Conservation (phyloP, 2,797 vertebrate species). For the Pyrocephalus nanus region DNA sequence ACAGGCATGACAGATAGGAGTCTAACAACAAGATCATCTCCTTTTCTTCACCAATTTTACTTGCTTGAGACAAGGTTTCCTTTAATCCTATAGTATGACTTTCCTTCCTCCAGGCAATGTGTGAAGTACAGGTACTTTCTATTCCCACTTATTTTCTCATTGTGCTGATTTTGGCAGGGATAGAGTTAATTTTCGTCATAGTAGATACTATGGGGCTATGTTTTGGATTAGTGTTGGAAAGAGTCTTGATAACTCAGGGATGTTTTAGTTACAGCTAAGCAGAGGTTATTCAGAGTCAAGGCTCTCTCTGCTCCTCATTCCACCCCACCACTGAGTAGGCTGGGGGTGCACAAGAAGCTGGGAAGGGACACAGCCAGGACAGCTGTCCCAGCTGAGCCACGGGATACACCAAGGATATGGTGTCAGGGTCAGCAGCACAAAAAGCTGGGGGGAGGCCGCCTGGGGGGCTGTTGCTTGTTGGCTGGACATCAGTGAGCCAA, state of each 20-base stretch:
- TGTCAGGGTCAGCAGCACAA: neutral
- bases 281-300: accelerated
- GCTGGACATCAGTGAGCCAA: neutral
- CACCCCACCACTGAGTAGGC: accelerated
- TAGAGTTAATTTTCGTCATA: neutral
- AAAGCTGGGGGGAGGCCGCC: neutral
- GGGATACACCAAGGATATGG: accelerated
- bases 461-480: neutral
- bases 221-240: neutral
- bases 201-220: neutral
- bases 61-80: neutral
- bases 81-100: neutral
- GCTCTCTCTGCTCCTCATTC: neutral
- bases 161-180: neutral
- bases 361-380: neutral
- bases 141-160: neutral
- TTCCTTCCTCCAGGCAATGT: neutral
- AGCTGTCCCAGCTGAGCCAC: neutral
- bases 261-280: neutral
- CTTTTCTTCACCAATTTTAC: neutral
- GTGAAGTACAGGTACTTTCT: neutral
- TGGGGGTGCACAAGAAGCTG: neutral
- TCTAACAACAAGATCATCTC: neutral
- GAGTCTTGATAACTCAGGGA: neutral
- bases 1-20: neutral